phyloP scores from a whole-genome alignment of 2,888 invertebrate species.

The Thelaira solivaga region DNA sequence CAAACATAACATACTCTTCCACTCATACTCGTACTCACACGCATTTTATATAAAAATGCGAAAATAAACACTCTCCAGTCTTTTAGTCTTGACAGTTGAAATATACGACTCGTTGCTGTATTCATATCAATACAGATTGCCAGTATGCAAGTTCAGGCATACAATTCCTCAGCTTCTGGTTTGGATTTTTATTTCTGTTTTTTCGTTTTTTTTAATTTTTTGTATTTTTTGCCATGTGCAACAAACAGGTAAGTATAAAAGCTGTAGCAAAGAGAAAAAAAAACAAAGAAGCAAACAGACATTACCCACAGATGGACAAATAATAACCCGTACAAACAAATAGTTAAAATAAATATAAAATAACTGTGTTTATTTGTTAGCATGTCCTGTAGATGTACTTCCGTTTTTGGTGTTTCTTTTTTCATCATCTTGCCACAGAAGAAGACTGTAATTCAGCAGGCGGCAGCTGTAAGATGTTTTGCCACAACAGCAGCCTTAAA shows the following conservation, averaged over 20 bases:
- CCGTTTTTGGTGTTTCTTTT: conserved; percentile 21
- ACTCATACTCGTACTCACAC: not conserved
- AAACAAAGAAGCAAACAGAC: conserved; percentile 23
- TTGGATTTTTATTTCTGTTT: not conserved
- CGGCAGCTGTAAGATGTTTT: conserved; percentile 1
- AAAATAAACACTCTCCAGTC: not conserved
- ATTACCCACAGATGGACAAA: not conserved
- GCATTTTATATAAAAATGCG: not conserved
- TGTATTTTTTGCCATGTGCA: conserved; percentile 23
- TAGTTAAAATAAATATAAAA: conserved; percentile 7
- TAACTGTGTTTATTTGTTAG: conserved; percentile 3
- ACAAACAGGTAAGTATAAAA: conserved; percentile 29
- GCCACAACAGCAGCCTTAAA: not conserved
- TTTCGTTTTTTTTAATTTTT: conserved; percentile 22
- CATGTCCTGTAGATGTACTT: conserved; percentile 30
- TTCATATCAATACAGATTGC: conserved; percentile 45
- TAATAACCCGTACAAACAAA: not conserved
- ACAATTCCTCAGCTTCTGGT: conserved; percentile 31
- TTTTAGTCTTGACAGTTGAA: conserved; percentile 16
- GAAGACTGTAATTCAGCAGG: not conserved
- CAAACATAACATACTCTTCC: not conserved
- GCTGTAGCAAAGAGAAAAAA: too few species aligned
- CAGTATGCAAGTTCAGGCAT: conserved; percentile 35
- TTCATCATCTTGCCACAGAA: too few species aligned
- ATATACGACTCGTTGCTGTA: conserved; percentile 17